Percentiles rank a stretch among this genome's conserved stretches.
Conservation (phyloP, 64 coral and sea anemone genomes). For the Cladopsammia gracilis region DNA sequence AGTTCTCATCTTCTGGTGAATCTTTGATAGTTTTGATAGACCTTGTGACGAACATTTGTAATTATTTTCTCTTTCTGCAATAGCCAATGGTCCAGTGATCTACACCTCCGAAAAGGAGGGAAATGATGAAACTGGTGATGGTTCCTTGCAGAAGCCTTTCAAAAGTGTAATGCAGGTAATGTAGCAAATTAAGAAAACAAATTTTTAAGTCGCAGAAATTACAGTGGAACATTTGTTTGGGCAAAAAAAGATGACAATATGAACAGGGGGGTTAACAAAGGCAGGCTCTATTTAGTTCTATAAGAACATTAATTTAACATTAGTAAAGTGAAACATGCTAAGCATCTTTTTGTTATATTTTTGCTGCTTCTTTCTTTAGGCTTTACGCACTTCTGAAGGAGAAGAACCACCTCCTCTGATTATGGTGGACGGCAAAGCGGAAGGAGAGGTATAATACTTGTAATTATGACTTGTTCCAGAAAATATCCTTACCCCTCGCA, state of each 20-base stretch:
- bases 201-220: too few species aligned
- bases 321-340: too few species aligned
- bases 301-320: too few species aligned
- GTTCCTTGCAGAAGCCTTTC: slow-evolving; percentile 87
- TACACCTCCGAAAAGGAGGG: slow-evolving; percentile 97
- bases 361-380: slow-evolving; percentile 38
- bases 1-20: too few species aligned
- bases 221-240: neutral
- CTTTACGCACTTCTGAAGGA: slow-evolving; percentile 65
- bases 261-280: too few species aligned
- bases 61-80: neutral
- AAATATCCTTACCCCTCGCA: too few species aligned
- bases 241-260: too few species aligned
- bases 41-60: neutral
- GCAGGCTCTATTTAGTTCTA: too few species aligned
- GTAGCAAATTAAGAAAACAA: neutral
- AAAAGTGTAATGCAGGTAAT: slow-evolving; percentile 90
- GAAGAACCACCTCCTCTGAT: slow-evolving; percentile 80
- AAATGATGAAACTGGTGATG: slow-evolving; percentile 93
- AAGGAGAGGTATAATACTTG: slow-evolving; percentile 69
- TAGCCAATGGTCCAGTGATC: slow-evolving; percentile 87
- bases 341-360: neutral
- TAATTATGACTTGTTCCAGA: neutral
- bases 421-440: slow-evolving; percentile 96
- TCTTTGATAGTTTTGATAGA: too few species aligned